Base-by-base conservation (phyloP, 2,888 invertebrate genomes). In the Tromatobia lineatoria region DNA sequence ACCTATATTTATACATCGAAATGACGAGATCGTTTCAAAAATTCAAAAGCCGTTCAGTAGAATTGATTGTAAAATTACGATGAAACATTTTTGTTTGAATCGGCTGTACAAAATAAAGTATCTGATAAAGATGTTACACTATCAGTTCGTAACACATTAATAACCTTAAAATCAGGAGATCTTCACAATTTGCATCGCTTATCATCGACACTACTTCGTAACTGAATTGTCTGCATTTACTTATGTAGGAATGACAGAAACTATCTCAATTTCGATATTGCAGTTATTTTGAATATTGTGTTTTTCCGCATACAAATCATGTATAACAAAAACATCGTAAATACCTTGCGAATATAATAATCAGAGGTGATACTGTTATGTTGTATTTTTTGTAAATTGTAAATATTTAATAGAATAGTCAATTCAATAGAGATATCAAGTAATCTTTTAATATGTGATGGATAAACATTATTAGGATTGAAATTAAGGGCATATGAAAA, bases 81-180 rank as follows among this genome's bases (percentile, higher is more conserved):
- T 52, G n/a, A n/a, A 18, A 52, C 6, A 1, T 1, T 20, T 20
- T 8, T 20, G 8, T 18, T 29, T 29, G 29, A 38, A 7, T 38
- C 34, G 6, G 4, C 6, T 8, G 34, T 8, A 8, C 34, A 38
- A 38, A 38, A 38, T 38, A 3, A 57, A 57, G 10, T 6, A 25
- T 13, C 23, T 57, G 20, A 11, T 10, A 25, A 25, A 59, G 3
- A 29, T 59, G 3, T 59, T 29, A 57, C n/a, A 3, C 54, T 54
- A 59, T 59, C 29, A 29, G 8, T 59, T 59, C 2, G 23, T 3
- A 59, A 29, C 13, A 15, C 59, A 29, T 6, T 13, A 25, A 57
- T 61, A 61, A 61, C 61, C 61, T 61, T 15, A 38, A 61, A 61
- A 18, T 61, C 38, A 29, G 3, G 11, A 57, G 15, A 57, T 15